Percentiles rank a stretch among this genome's conserved stretches.
These are phyloP conservation scores for Romanomermis culicivorax DNA, from an alignment of 2,888 invertebrate species.

Conservation along the genomic window DNA sequence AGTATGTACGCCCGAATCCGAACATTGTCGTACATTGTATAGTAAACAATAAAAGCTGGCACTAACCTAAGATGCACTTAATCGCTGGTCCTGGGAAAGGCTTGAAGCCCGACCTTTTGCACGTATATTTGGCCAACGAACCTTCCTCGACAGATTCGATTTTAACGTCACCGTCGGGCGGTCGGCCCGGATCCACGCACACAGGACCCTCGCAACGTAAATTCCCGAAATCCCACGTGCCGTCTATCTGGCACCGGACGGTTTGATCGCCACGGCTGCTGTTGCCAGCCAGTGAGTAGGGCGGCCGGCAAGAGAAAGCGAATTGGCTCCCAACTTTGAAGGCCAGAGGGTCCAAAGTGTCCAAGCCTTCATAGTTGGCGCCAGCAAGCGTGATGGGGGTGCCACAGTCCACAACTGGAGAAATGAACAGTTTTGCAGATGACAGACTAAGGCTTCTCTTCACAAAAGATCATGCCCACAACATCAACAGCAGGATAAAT, in stretches of 20 bases:
- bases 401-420: conserved; percentile 57
- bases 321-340: conserved; percentile 62
- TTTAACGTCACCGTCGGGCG: conserved; percentile 68
- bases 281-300: conserved; percentile 76
- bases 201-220: conserved; percentile 86
- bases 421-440: too few relatives aligned
- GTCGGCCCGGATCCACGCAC: conserved; percentile 80
- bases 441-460: too few relatives aligned
- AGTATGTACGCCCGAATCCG: not conserved
- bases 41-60: not conserved
- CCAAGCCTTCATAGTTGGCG: conserved; percentile 56
- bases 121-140: conserved; percentile 70
- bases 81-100: conserved; percentile 66
- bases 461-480: too few relatives aligned
- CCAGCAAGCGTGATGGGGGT: conserved; percentile 70
- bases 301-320: conserved; percentile 74
- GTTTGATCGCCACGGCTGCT: conserved; percentile 73
- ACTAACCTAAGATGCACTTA: conserved; percentile 47
- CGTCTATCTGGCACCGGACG: conserved; percentile 57
- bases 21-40: not conserved
- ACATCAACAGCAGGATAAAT: too few relatives aligned
- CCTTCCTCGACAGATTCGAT: conserved; percentile 45
- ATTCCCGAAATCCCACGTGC: conserved; percentile 91
- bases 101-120: conserved; percentile 72
- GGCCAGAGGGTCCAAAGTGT: conserved; percentile 52